These are phyloP conservation scores for Podocnemis expansa DNA, from an alignment of 2,113 vertebrate species.

Conservation along the genomic window DNA sequence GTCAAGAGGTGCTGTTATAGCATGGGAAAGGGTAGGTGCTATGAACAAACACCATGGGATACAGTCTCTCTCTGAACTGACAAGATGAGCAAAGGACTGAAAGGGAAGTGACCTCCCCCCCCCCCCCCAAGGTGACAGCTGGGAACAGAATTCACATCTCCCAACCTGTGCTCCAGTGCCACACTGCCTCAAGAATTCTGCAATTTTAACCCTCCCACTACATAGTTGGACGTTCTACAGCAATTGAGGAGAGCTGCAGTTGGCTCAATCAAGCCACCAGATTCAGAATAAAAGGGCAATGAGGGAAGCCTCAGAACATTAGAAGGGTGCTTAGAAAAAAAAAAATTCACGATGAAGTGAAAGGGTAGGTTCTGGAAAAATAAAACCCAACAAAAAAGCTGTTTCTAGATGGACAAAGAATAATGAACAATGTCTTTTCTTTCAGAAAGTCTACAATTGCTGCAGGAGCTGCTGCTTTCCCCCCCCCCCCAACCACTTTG, in stretches of 20 bases:
- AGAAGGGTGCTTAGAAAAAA: background rate
- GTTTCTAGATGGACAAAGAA: background rate
- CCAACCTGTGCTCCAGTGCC: background rate
- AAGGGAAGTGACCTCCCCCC: too few relatives aligned
- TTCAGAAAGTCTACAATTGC: background rate
- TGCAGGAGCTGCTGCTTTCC: background rate
- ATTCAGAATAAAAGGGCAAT: background rate
- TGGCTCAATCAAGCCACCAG: background rate
- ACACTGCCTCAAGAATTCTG: background rate
- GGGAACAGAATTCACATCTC: background rate
- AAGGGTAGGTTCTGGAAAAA: background rate
- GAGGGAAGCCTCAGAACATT: background rate
- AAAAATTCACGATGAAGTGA: fast-evolving
- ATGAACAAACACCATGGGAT: background rate
- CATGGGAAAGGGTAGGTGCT: background rate
- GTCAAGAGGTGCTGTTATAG: background rate
- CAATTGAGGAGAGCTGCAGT: background rate
- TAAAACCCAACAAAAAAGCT: background rate
- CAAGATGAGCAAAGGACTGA: background rate
- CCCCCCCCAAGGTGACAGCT: too few relatives aligned
- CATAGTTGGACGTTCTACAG: background rate
- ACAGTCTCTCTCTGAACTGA: background rate
- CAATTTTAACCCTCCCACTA: background rate
- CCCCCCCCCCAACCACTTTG: background rate
- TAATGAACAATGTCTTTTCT: background rate